Conservation (phyloP, 2,113 vertebrate species). For the Arizona elegans region DNA sequence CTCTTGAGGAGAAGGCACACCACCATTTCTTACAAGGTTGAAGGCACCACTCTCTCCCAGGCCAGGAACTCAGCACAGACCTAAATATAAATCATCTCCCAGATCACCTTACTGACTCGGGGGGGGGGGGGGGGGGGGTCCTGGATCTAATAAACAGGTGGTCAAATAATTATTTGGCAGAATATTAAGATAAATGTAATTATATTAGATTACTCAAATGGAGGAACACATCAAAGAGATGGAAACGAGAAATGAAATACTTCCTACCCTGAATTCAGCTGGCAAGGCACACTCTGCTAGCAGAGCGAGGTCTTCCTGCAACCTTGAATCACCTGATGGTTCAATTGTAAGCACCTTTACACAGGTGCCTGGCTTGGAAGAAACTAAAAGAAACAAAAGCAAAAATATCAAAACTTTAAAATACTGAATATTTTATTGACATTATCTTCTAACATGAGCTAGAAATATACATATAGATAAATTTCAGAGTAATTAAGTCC, state of each 20-base stretch:
- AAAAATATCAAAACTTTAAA: constrained; percentile 26
- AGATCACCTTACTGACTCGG: background rate
- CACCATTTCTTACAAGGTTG: background rate
- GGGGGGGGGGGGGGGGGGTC: too few relatives aligned
- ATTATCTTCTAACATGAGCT: background rate
- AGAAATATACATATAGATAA: background rate
- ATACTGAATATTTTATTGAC: constrained; percentile 30
- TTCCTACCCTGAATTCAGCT: constrained; percentile 81
- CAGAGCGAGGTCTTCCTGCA: constrained; percentile 88
- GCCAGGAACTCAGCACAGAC: background rate
- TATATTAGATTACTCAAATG: background rate
- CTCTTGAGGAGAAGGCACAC: background rate
- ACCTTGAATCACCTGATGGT: constrained; percentile 75
- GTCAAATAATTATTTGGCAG: background rate
- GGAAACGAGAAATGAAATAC: constrained; percentile 1
- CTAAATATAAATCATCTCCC: background rate
- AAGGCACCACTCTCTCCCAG: background rate
- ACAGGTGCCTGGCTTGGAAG: constrained; percentile 91
- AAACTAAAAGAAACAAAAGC: constrained; percentile 72
- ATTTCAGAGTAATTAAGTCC: background rate
- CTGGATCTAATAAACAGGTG: background rate
- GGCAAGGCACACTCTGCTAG: constrained; percentile 89
- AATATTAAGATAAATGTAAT: background rate
- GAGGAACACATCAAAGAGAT: background rate
- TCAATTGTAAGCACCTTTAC: constrained; percentile 94